Evolutionary conservation across 2,797 vertebrate species (phyloP).

Genomic region (Enteromius trimaculatus): DNA sequence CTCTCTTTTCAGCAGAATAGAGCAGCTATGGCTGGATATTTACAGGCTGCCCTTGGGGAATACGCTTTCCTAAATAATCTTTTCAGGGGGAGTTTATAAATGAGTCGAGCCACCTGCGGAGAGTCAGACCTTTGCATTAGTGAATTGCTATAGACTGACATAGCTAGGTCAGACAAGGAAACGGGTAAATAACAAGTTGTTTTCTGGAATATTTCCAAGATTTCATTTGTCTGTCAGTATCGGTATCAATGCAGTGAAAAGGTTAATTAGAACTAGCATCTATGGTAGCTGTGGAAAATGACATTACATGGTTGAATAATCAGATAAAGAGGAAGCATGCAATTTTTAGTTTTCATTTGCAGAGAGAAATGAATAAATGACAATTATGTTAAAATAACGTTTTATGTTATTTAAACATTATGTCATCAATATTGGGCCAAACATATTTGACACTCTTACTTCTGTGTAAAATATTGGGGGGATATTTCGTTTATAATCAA

Average conservation of each 20-base stretch:
- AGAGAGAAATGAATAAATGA: background rate
- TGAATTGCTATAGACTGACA: background rate
- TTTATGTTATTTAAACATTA: background rate
- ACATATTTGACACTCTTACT: too few species aligned
- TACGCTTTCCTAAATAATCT: conserved; percentile 24
- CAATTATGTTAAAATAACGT: background rate
- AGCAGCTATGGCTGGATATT: conserved; percentile 40
- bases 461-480: too few species aligned
- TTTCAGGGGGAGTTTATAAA: conserved; percentile 40
- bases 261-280: background rate
- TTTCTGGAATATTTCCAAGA: background rate
- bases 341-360: background rate
- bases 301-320: background rate
- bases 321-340: background rate
- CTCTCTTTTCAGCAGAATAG: conserved; percentile 45
- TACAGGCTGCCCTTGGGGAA: conserved; percentile 35
- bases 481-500: background rate
- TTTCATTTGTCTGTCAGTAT: background rate
- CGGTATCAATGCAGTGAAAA: background rate
- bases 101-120: conserved; percentile 40
- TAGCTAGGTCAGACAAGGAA: conserved; percentile 2
- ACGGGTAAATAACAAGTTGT: background rate
- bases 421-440: too few species aligned
- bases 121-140: conserved; percentile 26
- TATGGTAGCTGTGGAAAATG: background rate